These are phyloP conservation scores for Ecdyonurus torrentis DNA, from an alignment of 2,888 invertebrate species.

Conservation along the genomic window DNA sequence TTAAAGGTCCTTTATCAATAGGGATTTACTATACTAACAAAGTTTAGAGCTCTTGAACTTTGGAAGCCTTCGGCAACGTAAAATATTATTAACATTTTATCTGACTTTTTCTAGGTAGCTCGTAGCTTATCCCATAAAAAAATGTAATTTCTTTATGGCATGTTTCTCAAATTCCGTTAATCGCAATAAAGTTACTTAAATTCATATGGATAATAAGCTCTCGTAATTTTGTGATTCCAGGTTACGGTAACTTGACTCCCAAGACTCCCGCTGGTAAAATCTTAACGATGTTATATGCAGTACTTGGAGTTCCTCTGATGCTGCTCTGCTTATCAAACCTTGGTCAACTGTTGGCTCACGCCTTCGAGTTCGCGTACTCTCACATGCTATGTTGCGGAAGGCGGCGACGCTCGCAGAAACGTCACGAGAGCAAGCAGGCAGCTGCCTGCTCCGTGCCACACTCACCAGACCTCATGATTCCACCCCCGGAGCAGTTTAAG, in stretches of 20 bases:
- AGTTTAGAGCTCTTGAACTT: too few species aligned
- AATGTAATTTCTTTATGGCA: too few species aligned
- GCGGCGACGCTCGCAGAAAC: slow-evolving; percentile 8
- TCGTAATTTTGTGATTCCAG: too few species aligned
- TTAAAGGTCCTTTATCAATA: too few species aligned
- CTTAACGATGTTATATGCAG: slow-evolving; percentile 71
- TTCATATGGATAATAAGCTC: too few species aligned
- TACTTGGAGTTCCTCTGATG: slow-evolving; percentile 75
- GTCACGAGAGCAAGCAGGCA: not conserved
- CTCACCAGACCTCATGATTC: not conserved
- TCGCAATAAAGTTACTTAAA: too few species aligned
- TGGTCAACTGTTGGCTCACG: slow-evolving; percentile 62
- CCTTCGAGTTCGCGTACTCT: slow-evolving; percentile 50
- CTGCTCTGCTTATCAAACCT: slow-evolving; percentile 71
- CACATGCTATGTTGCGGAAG: slow-evolving; percentile 26
- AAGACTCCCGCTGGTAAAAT: slow-evolving; percentile 67
- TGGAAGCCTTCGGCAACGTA: too few species aligned
- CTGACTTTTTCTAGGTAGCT: too few species aligned
- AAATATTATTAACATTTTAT: too few species aligned
- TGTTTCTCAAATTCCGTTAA: too few species aligned
- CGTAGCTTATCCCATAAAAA: too few species aligned
- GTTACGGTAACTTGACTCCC: slow-evolving; percentile 74
- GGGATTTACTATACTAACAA: too few species aligned
- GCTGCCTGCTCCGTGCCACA: not conserved
- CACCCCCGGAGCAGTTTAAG: not conserved